Base-by-base conservation (phyloP, 2,113 vertebrate species). In the Mus musculus region DNA sequence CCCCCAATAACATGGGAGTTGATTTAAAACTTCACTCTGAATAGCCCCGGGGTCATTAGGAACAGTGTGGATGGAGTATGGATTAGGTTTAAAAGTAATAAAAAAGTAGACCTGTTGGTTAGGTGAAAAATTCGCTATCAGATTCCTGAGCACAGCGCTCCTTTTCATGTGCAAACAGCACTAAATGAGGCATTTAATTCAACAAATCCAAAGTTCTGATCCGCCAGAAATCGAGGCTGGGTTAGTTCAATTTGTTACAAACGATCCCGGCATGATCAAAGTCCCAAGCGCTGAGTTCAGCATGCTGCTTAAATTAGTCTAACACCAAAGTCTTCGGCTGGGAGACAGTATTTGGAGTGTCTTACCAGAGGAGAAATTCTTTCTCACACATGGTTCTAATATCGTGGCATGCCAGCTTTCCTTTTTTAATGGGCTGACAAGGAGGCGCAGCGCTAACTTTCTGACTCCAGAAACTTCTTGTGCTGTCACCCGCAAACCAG, bases 201-300 rank as follows among this genome's bases (percentile, higher is more conserved):
- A 99, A 99, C 99, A 99, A 99, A 99, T 99, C 99, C 99, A 99
- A 98, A 99, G 99, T 99, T 99, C 99, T 99, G 99, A 99, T 99
- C 99, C 99, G 99, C 99, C 99, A 99, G 99, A 99, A 99, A 99
- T 98, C 97, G 98, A 99, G 99, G 99, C 99, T 99, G 99, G 99
- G 99, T 99, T 99, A 99, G 99, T 99, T 99, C 99, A 99, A 99
- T 99, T 99, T 99, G 99, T 99, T 99, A 99, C 99, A 99, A 99
- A 99, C 99, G 99, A 99, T 99, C 99, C 99, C 99, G 99, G 98
- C 99, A 99, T 99, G 99, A 99, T 99, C 99, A 99, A 99, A 99
- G 99, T 98, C 98, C 98, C 98, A 99, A 99, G 95, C 98, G 98
- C 99, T 99, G 99, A 99, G 99, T 99, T 99, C 99, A 99, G 99